Percentiles rank a stretch among this genome's conserved stretches.
These are phyloP conservation scores for Muscina levida DNA, from an alignment of 2,888 invertebrate species.

Conservation along the genomic window DNA sequence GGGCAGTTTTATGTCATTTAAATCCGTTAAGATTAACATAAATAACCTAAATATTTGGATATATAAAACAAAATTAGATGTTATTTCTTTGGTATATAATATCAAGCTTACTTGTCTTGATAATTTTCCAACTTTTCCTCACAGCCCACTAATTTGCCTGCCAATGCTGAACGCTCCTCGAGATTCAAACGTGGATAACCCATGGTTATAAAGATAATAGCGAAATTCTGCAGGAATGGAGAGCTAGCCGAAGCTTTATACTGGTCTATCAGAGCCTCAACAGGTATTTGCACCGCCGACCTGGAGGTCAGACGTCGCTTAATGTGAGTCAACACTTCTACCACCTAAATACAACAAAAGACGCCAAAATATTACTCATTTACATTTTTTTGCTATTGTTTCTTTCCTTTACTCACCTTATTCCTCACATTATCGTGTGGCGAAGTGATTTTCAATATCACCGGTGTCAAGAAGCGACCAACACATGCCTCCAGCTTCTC, in stretches of 20 bases:
- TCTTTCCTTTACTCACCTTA: conserved; percentile 82
- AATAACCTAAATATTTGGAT: conserved; percentile 83
- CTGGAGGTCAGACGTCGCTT: conserved; percentile 94
- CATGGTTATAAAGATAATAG: conserved; percentile 95
- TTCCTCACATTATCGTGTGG: conserved; percentile 90
- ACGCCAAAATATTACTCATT: background rate
- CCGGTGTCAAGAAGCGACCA: conserved; percentile 90
- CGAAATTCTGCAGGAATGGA: conserved; percentile 91
- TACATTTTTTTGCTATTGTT: no score
- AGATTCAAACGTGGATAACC: conserved; percentile 91
- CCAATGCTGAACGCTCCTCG: conserved; percentile 87
- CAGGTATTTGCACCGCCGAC: conserved; percentile 90
- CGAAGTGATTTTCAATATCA: conserved; percentile 93
- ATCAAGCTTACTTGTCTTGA: conserved; percentile 88
- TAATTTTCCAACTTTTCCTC: conserved; percentile 91
- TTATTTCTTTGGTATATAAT: no score
- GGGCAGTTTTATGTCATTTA: conserved; percentile 85
- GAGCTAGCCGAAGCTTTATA: conserved; percentile 86
- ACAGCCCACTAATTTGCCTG: conserved; percentile 88
- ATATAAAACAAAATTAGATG: background rate
- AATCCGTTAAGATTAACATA: conserved; percentile 88
- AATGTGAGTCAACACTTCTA: conserved; percentile 94
- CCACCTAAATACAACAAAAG: conserved; percentile 83
- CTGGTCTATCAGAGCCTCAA: conserved; percentile 89
- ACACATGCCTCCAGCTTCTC: conserved; percentile 92